Base-by-base conservation (phyloP, 2,888 invertebrate genomes). In the Junonia oenone region DNA sequence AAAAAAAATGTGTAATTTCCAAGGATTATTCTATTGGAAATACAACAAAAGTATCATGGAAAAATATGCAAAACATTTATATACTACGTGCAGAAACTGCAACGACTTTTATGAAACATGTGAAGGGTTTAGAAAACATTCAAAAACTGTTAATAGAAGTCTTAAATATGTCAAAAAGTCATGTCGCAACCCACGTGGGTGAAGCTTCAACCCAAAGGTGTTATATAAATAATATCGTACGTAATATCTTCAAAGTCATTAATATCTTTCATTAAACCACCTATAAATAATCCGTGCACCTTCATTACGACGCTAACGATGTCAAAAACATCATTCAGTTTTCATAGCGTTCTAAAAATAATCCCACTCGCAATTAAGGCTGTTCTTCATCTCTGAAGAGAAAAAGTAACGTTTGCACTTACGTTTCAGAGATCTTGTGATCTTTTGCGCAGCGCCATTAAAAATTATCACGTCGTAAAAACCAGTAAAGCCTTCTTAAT, bases 301-400 rank as follows among this genome's bases (percentile, higher is more conserved):
- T 26, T 43, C 43, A 26, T 43, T 14, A 22, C 22, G n/a, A 26
- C 8, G 22, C 43, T 43, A 26, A 43, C 43, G 40, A 19, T 19
- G 13, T 43, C 22, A 43, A 43, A 31, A 22, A 43, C 22, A 13
- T 6, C 22, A 26, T 22, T 43, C 26, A 43, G 13, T 43, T 26
- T 43, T 43, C 43, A 26, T 43, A 43, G 26, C 43, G 22, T 13
- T 43, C 43, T 43, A 43, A 43, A 26, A 26, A 26, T 43, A 43
- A 43, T 26, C 26, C 26, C 2, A 22, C n/a, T 0, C 43, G 26
- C 19, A 43, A 43, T 26, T 43, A 43, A 43, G 43, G 22, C 13
- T 13, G 2, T 26, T 13, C 8, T 14, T 22, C 26, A 26, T 22
- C 4, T 43, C n/a, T 22, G n/a, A n/a, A 19, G n/a, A 43, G 6